Conservation (phyloP, 2,797 vertebrate genomes). For the Tapera naevia region DNA sequence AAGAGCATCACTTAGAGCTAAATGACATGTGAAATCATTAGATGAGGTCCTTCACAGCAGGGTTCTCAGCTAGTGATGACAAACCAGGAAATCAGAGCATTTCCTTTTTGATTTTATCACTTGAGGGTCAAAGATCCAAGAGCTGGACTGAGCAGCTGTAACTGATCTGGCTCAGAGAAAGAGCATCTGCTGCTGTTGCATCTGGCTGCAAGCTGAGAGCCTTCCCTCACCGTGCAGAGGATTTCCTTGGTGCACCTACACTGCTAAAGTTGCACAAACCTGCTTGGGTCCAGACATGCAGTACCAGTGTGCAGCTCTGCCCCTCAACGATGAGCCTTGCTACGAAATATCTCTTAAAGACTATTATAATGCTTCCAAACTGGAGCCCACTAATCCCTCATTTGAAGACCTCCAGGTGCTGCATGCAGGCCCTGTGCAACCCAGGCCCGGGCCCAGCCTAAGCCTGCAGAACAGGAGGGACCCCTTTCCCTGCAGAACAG, state of each 20-base stretch:
- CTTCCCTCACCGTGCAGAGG: background rate
- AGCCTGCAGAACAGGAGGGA: background rate
- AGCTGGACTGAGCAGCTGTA: background rate
- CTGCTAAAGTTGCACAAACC: background rate
- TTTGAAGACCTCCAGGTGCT: background rate
- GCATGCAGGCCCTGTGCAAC: background rate
- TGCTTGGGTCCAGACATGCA: fast-evolving
- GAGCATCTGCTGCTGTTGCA: background rate
- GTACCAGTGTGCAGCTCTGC: background rate
- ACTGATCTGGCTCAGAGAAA: background rate
- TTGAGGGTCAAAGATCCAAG: background rate
- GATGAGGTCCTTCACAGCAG: background rate
- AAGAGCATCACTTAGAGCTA: background rate
- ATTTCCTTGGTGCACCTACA: background rate
- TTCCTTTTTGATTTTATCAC: background rate
- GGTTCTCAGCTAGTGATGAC: background rate
- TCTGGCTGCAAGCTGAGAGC: background rate
- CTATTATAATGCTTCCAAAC: background rate
- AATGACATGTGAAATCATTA: background rate
- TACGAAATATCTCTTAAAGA: background rate
- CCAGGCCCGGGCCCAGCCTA: background rate
- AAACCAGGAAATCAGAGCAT: background rate
- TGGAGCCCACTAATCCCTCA: background rate
- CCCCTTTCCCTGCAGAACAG: background rate
- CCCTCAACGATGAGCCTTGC: fast-evolving